These are phyloP conservation scores for Aphis craccivora DNA, from an alignment of 1,140 invertebrate genomes.

Conservation along the genomic window DNA sequence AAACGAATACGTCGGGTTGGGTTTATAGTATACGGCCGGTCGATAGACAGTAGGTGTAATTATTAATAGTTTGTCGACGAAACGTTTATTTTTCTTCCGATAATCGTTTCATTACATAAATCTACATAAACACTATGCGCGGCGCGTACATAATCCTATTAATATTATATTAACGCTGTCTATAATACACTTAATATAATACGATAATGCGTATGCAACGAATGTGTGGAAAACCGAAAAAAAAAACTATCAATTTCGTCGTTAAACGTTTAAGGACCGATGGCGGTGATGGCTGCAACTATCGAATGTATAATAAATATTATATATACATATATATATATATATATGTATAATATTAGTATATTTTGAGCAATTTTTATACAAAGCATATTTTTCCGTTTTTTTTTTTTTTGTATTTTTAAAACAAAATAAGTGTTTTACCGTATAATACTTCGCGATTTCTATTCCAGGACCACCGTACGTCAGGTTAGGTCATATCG, in stretches of 20 bases:
- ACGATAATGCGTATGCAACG: background rate
- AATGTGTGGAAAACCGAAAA: background rate
- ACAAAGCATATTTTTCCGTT: too few species aligned
- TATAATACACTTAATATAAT: background rate
- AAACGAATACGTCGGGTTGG: slow-evolving; percentile 7
- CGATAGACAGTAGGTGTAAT: slow-evolving; percentile 41
- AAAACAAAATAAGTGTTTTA: too few species aligned
- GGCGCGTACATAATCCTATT: background rate
- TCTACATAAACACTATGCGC: slow-evolving; percentile 21
- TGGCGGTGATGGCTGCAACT: too few species aligned
- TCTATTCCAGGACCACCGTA: too few species aligned
- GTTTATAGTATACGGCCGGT: background rate
- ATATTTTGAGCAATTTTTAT: too few species aligned
- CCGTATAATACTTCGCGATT: too few species aligned
- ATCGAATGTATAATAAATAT: too few species aligned
- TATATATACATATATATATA: too few species aligned
- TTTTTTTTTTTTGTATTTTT: too few species aligned
- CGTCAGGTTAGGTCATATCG: background rate
- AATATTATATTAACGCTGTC: background rate
- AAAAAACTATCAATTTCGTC: background rate
- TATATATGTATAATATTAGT: too few species aligned
- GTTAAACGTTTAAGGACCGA: background rate
- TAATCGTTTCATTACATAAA: slow-evolving; percentile 26
- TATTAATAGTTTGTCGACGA: slow-evolving; percentile 26
- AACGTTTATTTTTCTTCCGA: background rate